Evolutionary conservation across 64 coral and sea anemone genomes (phyloP), one percentile per base, ranked within the genome.

Genomic region (Anthopleura sola): DNA sequence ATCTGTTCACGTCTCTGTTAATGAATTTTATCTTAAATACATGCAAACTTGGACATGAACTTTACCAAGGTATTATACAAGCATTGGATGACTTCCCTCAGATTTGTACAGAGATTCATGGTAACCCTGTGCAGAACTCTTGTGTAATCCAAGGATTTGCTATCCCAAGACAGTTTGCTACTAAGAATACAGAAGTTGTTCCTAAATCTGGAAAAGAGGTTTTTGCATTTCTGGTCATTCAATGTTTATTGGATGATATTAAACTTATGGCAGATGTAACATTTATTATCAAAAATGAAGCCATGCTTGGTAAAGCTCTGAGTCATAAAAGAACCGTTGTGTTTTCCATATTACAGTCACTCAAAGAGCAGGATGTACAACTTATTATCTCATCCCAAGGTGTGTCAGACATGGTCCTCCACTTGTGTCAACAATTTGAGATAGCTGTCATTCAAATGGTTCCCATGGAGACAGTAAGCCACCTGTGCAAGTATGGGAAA

Each of bases 361-460:
- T 99, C 40, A 60, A 80, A 69, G 48, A 87, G 66, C 85, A 90
- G 44, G 69, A 79, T 17, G 49, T 99, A 47, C 85, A 90, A 76
- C 62, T 99, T 33, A 90, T 99, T 44, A 39, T 99, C 37, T 92
- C 93, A 37, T 92, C 92, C 38, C 54, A 92, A 55, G 33, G 68
- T 74, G 76, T 90, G 20, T 89, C 93, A 49, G 80, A 92, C 44
- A 64, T 94, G 31, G 75, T 92, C 51, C 55, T 99, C 19, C 97
- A 99, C 68, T 87, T 92, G 80, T 99, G 97, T 58, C 84, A 64
- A 15, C 90, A 99, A 21, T 85, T 84, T 68, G 36, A 84, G 6
- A 92, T 99, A 46, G 97, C 97, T 90, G 90, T 92, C 82, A 91
- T 99, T 71, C 93, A 92, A 40, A 87, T 90, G 86, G 78, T 99